phyloP scores from a whole-genome alignment of 2,113 vertebrate genomes.

The Solenodon paradoxus region DNA sequence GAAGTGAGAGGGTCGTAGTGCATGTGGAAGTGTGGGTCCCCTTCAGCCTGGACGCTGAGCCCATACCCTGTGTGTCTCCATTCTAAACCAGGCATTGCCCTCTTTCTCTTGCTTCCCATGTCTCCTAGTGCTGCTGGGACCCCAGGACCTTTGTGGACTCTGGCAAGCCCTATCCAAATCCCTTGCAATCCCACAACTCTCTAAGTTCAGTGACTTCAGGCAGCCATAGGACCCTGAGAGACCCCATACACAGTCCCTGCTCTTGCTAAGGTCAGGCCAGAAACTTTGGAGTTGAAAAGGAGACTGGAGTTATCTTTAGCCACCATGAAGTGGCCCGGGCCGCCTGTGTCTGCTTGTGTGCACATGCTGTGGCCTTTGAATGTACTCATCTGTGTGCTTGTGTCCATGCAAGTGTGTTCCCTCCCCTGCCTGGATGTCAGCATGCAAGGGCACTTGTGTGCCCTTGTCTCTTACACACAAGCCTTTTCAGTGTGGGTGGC shows the following conservation, averaged over 20 bases:
- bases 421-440: background rate
- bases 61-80: background rate
- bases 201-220: background rate
- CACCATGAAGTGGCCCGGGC: background rate
- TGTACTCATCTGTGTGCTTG: background rate
- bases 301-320: background rate
- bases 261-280: background rate
- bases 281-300: background rate
- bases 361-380: background rate
- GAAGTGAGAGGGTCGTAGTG: background rate
- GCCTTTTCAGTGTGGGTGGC: background rate
- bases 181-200: background rate
- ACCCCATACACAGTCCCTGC: background rate
- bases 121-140: background rate
- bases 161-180: background rate
- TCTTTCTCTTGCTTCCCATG: background rate
- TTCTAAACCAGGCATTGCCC: background rate
- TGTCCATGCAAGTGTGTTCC: background rate
- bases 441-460: background rate
- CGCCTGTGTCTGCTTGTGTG: background rate
- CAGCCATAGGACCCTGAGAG: background rate
- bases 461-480: background rate
- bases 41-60: background rate
- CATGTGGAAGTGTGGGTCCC: background rate
- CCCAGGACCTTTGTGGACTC: background rate